Percentiles rank a stretch among this genome's conserved stretches.
Evolutionary conservation across 2,888 invertebrate genomes (phyloP).

Genomic region (Phytoseiulus persimilis): DNA sequence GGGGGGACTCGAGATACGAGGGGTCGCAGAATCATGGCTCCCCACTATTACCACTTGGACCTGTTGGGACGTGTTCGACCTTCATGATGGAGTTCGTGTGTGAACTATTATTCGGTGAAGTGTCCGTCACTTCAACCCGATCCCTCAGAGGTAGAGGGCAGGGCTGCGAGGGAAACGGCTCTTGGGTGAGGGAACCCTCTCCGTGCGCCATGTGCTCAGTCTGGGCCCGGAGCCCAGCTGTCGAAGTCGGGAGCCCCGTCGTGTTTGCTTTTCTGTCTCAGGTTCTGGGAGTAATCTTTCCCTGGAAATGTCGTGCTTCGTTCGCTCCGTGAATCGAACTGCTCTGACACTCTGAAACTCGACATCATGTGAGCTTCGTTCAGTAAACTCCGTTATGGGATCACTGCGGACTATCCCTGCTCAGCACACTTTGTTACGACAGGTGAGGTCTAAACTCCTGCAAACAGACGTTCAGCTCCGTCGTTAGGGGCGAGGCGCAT

Average conservation of each 20-base stretch:
- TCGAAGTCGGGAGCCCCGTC: neutral
- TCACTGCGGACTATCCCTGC: neutral
- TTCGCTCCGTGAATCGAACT: neutral
- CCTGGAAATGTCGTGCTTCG: neutral
- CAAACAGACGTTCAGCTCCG: no score
- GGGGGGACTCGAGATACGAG: no score
- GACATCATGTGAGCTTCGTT: neutral
- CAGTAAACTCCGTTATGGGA: neutral
- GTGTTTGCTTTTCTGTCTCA: neutral
- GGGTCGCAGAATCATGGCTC: no score
- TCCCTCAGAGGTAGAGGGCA: neutral
- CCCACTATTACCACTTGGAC: no score
- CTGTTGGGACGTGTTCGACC: no score
- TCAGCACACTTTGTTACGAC: neutral
- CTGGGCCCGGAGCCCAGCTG: conserved; percentile 5
- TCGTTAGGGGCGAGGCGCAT: no score
- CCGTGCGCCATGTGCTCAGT: neutral
- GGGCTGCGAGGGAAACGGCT: neutral
- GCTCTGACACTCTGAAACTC: neutral
- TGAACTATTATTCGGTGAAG: neutral
- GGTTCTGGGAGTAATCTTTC: neutral
- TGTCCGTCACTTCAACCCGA: neutral
- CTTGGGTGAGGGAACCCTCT: neutral
- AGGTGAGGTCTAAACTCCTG: neutral
- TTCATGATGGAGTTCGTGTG: neutral